Evolutionary conservation across 2,888 invertebrate species (phyloP).

Genomic region (Melieria crassipennis): DNA sequence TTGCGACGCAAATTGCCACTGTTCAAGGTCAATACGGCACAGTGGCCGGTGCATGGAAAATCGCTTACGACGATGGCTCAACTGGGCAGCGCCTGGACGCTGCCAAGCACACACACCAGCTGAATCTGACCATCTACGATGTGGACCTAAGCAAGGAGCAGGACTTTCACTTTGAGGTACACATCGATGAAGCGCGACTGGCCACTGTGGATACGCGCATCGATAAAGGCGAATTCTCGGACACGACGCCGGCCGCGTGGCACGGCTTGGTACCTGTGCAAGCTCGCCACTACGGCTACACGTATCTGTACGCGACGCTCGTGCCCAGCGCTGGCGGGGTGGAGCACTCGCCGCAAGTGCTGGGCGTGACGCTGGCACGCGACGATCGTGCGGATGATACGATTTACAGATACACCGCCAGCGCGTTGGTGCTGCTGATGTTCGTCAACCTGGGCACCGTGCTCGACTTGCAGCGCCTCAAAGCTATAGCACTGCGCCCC

Average conservation of each 20-base stretch:
- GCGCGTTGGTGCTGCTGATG: constrained; percentile 76
- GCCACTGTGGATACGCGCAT: constrained; percentile 33
- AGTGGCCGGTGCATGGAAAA: constrained; percentile 47
- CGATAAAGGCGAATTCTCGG: constrained; percentile 21
- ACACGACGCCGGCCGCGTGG: constrained; percentile 36
- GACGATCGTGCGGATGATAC: constrained; percentile 65
- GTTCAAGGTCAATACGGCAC: constrained; percentile 37
- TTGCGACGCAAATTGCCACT: too few species aligned
- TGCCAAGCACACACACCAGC: background rate
- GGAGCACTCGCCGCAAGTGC: constrained; percentile 32
- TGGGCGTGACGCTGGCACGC: constrained; percentile 43
- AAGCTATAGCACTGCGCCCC: constrained; percentile 73
- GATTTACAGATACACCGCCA: constrained; percentile 77
- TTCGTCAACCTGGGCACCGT: constrained; percentile 90
- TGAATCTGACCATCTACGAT: constrained; percentile 43
- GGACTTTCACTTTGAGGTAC: constrained; percentile 42
- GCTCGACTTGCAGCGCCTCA: constrained; percentile 77
- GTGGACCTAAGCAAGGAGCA: constrained; percentile 31
- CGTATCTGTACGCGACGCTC: constrained; percentile 41
- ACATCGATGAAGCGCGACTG: constrained; percentile 34
- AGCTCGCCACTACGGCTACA: constrained; percentile 46
- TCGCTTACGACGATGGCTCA: constrained; percentile 37
- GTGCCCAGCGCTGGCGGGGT: constrained; percentile 18
- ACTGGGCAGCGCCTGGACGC: constrained; percentile 1
- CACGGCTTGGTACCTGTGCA: constrained; percentile 40